Percentiles rank a stretch among this genome's conserved stretches.
These are phyloP conservation scores for Amaurobius ferox DNA, from an alignment of 2,888 invertebrate species.

Conservation along the genomic window DNA sequence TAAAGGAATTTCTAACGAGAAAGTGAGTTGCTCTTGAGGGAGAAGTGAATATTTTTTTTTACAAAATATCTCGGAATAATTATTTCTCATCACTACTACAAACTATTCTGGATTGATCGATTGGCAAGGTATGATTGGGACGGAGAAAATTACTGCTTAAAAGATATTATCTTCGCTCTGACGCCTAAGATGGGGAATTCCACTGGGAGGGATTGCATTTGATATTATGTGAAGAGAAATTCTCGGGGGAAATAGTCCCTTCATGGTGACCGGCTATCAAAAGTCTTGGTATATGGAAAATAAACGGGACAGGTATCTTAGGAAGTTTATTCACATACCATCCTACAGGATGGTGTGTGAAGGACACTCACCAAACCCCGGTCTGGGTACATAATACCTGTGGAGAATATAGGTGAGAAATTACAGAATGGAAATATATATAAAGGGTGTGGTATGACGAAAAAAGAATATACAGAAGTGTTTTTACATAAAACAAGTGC, in stretches of 20 bases:
- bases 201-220: slow-evolving; percentile 65
- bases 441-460: no score
- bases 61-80: background rate
- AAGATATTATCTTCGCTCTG: slow-evolving; percentile 64
- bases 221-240: slow-evolving; percentile 57
- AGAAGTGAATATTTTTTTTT: no score
- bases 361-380: no score
- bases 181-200: slow-evolving; percentile 57
- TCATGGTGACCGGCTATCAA: slow-evolving; percentile 62
- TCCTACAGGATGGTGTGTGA: background rate
- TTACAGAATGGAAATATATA: no score
- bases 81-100: slow-evolving; percentile 35
- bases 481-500: no score
- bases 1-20: no score
- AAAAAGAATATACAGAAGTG: no score
- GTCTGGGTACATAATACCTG: no score
- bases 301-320: slow-evolving; percentile 40
- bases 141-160: slow-evolving; percentile 69
- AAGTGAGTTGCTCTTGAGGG: no score
- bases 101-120: slow-evolving; percentile 42
- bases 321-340: slow-evolving; percentile 65
- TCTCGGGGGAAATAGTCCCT: slow-evolving; percentile 55
- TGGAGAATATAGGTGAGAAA: no score
- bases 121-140: slow-evolving; percentile 59
- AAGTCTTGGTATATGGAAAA: slow-evolving; percentile 60